Conservation (phyloP, 2,888 invertebrate genomes). For the Nebria brevicollis region DNA sequence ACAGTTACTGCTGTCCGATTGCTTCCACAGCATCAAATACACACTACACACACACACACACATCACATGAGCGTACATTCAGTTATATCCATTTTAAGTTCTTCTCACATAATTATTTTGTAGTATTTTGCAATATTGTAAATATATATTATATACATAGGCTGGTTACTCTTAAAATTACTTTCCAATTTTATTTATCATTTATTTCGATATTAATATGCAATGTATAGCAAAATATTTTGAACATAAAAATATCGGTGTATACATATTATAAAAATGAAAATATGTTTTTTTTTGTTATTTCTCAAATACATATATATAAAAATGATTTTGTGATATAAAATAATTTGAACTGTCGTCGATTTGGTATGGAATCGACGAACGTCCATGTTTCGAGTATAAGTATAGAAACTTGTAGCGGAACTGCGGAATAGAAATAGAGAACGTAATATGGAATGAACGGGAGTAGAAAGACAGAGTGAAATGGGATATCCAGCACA, state of each 20-base stretch:
- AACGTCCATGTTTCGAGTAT: constrained; percentile 2
- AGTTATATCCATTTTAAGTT: neutral
- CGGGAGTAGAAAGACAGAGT: neutral
- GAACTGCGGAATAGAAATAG: constrained; percentile 10
- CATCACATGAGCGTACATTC: neutral
- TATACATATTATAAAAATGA: too few species aligned
- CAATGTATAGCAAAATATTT: too few species aligned
- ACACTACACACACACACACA: constrained; percentile 28
- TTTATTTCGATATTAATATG: too few species aligned
- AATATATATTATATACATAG: neutral
- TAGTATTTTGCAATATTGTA: neutral
- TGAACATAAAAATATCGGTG: too few species aligned
- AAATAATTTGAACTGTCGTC: too few species aligned
- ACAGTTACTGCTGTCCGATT: constrained; percentile 73
- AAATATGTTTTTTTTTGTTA: too few species aligned
- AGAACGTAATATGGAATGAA: neutral
- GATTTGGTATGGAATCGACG: neutral
- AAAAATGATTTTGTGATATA: too few species aligned
- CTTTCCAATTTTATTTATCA: too few species aligned
- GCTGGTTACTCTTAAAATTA: neutral
- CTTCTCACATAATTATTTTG: neutral
- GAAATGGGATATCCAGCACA: neutral
- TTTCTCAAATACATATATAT: too few species aligned
- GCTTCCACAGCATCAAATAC: constrained; percentile 57
- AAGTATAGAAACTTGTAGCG: neutral